Percentiles rank a stretch among this genome's conserved stretches.
Conservation (phyloP, 1,140 invertebrate species). For the Chironomus tepperi region DNA sequence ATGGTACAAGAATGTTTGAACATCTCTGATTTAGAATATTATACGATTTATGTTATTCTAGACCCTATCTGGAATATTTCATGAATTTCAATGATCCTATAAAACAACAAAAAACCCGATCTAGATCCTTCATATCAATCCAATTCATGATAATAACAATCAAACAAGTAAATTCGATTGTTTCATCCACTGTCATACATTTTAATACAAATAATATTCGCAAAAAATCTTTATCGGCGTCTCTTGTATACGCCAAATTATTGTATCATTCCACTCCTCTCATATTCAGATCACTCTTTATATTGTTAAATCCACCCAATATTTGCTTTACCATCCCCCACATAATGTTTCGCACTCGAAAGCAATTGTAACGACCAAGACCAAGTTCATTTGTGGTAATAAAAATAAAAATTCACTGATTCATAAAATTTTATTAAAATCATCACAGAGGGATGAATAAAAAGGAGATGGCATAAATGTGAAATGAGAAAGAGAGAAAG, state of each 20-base stretch:
- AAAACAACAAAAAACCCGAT: too few relatives aligned
- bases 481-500: neutral
- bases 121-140: too few relatives aligned
- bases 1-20: too few relatives aligned
- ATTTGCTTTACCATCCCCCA: too few relatives aligned
- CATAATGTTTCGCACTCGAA: neutral
- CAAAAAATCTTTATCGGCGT: neutral
- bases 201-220: neutral
- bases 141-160: too few relatives aligned
- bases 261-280: neutral
- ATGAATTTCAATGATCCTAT: too few relatives aligned
- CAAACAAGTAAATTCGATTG: neutral
- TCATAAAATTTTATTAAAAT: constrained; percentile 21
- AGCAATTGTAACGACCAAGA: neutral
- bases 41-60: too few relatives aligned
- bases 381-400: constrained; percentile 4
- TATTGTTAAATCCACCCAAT: neutral
- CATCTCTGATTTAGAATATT: too few relatives aligned
- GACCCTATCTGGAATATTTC: too few relatives aligned
- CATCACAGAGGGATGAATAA: neutral
- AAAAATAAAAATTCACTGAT: constrained; percentile 23
- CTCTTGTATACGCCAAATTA: neutral
- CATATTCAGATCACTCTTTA: neutral
- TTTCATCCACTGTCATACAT: neutral
- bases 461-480: neutral